A percentile compares a stretch with the other conserved stretches of the same genome.
phyloP scores from a whole-genome alignment of 1,140 invertebrate species.

The Dysdera silvatica region DNA sequence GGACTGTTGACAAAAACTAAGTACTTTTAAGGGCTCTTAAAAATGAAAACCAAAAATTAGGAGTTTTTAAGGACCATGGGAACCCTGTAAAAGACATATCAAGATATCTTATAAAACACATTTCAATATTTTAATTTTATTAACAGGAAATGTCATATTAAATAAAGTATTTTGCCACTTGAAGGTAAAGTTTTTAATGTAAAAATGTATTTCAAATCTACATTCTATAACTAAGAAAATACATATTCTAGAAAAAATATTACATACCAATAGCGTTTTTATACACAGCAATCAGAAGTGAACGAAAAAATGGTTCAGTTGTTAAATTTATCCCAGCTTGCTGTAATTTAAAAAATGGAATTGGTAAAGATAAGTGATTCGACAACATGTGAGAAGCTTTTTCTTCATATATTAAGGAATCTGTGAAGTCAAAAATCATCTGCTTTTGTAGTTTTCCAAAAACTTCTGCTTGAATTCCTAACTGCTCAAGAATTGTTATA shows the following conservation, averaged over 20 bases:
- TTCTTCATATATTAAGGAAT: conserved; percentile 34
- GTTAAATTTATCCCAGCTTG: conserved; percentile 35
- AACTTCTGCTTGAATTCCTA: conserved; percentile 29
- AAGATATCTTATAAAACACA: no score
- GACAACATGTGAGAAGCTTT: conserved; percentile 34
- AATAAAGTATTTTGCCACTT: no score
- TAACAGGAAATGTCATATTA: no score
- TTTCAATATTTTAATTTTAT: conserved; percentile 33
- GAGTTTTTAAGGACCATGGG: no score
- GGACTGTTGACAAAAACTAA: no score
- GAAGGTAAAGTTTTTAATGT: no score
- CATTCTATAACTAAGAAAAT: no score
- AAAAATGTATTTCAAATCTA: no score
- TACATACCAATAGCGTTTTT: conserved; percentile 17
- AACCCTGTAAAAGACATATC: no score
- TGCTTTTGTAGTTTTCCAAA: conserved; percentile 28
- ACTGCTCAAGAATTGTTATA: conserved; percentile 43
- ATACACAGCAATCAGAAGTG: conserved; percentile 33
- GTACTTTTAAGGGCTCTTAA: no score
- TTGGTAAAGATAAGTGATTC: conserved; percentile 35
- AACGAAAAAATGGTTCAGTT: conserved; percentile 40
- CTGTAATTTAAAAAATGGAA: conserved; percentile 33
- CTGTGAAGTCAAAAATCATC: conserved; percentile 29
- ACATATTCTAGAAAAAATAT: no score
- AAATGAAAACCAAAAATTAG: no score